phyloP scores from a whole-genome alignment of 2,113 vertebrate genomes.

The Tretioscincus oriximinensis region DNA sequence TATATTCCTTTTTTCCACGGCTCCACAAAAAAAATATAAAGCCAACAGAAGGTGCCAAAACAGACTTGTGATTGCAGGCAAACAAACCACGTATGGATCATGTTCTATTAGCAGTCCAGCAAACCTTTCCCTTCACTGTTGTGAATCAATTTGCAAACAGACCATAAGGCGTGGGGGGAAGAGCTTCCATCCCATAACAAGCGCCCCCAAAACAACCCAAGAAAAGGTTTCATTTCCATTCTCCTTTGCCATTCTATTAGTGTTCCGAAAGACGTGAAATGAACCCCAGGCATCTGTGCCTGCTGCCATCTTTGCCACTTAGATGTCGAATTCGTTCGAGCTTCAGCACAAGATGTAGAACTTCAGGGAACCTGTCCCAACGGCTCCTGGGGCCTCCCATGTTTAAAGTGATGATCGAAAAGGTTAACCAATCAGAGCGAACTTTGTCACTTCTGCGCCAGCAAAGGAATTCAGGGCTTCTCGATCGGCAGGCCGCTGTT shows the following conservation, averaged over 20 bases:
- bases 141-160: conserved; percentile 57
- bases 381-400: conserved; percentile 13
- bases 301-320: conserved; percentile 19
- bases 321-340: conserved; percentile 46
- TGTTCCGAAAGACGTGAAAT: conserved; percentile 50
- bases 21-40: conserved; percentile 29
- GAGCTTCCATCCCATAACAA: not conserved
- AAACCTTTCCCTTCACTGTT: conserved; percentile 42
- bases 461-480: conserved; percentile 77
- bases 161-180: conserved; percentile 55
- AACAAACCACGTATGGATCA: conserved; percentile 25
- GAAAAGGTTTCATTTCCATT: conserved; percentile 54
- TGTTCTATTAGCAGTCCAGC: conserved; percentile 31
- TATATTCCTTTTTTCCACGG: conserved; percentile 33
- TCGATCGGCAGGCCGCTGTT: conserved; percentile 86
- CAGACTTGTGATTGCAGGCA: conserved; percentile 8
- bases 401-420: conserved; percentile 26
- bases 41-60: conserved; percentile 27
- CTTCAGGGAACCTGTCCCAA: conserved; percentile 44
- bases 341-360: conserved; percentile 44
- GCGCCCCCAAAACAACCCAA: conserved; percentile 25
- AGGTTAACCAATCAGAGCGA: not conserved
- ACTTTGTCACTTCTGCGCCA: conserved; percentile 40
- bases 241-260: conserved; percentile 48
- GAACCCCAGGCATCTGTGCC: conserved; percentile 41